These are phyloP conservation scores for Pangasius larnaudii DNA, from an alignment of 2,797 vertebrate species.

Conservation along the genomic window DNA sequence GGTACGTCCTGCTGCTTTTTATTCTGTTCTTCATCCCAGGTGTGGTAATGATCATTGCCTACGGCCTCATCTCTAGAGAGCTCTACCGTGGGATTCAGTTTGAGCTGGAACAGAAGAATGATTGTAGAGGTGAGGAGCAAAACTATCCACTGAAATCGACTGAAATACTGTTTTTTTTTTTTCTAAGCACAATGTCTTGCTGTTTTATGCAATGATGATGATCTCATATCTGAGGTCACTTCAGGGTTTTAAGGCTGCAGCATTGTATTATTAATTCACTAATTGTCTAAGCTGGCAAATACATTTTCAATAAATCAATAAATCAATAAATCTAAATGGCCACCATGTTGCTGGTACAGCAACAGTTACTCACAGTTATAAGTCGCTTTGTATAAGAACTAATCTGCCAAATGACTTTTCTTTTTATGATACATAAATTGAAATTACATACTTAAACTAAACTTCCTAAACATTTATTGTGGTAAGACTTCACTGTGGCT, in stretches of 20 bases:
- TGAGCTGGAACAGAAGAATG: constrained; percentile 77
- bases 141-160: background rate
- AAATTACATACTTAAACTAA: background rate
- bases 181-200: background rate
- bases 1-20: constrained; percentile 89
- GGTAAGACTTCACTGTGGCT: background rate
- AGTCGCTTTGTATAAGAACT: background rate
- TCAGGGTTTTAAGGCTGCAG: background rate
- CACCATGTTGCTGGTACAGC: background rate
- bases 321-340: background rate
- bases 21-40: constrained; percentile 90
- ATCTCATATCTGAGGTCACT: background rate
- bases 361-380: background rate
- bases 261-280: background rate
- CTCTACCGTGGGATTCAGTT: constrained; percentile 92
- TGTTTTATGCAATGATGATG: background rate
- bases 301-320: background rate
- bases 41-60: constrained; percentile 89
- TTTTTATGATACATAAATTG: background rate
- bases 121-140: constrained; percentile 73
- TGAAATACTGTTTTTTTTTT: background rate
- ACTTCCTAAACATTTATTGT: background rate
- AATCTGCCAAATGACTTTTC: background rate
- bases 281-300: background rate
- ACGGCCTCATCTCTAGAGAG: constrained; percentile 92